phyloP scores from a whole-genome alignment of 2,797 vertebrate species.

The Toxotes lorentzi region DNA sequence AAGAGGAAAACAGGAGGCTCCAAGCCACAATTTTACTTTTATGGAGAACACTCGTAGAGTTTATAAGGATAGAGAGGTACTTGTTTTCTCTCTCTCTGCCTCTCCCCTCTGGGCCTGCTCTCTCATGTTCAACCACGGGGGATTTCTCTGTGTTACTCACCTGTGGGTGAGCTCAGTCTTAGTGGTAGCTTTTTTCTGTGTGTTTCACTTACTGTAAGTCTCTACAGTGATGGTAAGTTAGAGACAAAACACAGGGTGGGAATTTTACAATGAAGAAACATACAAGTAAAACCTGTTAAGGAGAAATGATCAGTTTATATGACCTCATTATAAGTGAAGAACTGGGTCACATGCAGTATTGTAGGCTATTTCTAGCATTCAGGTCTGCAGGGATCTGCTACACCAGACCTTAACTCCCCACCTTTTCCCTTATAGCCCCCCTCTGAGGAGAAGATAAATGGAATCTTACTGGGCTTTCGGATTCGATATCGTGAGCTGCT shows the following conservation, averaged over 20 bases:
- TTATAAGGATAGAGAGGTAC: constrained; percentile 63
- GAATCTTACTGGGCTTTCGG: constrained; percentile 94
- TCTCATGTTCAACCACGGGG: constrained; percentile 62
- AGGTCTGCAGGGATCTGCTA: constrained; percentile 5
- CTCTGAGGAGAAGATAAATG: constrained; percentile 93
- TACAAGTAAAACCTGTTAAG: constrained; percentile 4
- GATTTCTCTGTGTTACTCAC: constrained; percentile 69
- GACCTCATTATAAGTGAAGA: constrained; percentile 4
- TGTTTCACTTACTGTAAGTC: constrained; percentile 32
- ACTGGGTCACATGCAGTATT: not conserved
- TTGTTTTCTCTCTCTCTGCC: constrained; percentile 48
- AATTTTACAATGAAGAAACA: constrained; percentile 16
- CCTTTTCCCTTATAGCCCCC: constrained; percentile 84
- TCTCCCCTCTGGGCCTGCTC: constrained; percentile 48
- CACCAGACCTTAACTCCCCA: not conserved
- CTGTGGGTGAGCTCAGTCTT: constrained; percentile 49
- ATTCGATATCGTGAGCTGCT: constrained; percentile 93
- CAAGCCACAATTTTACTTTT: constrained; percentile 69
- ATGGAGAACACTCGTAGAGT: constrained; percentile 69
- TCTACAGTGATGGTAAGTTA: constrained; percentile 3
- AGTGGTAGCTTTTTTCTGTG: not conserved
- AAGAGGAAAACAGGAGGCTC: constrained; percentile 69
- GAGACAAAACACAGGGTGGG: constrained; percentile 23
- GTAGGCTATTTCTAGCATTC: not conserved
- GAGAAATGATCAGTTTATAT: constrained; percentile 16